Evolutionary conservation across 30 jellyfish, hydroid and myxozoan species (phyloP).

Genomic region (Aurelia sp.): DNA sequence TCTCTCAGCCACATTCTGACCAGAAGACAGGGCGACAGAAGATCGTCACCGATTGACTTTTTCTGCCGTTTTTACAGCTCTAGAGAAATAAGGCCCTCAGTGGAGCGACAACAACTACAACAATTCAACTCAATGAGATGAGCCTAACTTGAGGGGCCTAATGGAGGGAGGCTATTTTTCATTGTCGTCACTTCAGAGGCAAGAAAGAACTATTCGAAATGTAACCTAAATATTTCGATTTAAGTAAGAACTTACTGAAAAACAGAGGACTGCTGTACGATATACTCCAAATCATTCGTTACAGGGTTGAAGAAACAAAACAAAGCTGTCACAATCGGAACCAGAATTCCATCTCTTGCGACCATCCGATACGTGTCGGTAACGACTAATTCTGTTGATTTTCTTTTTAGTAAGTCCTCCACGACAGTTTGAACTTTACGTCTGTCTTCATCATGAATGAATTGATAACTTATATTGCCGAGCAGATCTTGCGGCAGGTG

Average conservation of each 20-base stretch:
- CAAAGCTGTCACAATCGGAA: conserved; percentile 56
- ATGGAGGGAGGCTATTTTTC: too few species aligned
- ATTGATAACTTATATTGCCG: conserved; percentile 55
- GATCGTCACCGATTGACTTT: too few species aligned
- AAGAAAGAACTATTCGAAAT: too few species aligned
- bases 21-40: too few species aligned
- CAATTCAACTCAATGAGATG: too few species aligned
- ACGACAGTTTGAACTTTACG: conserved; percentile 11
- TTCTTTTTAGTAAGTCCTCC: conserved; percentile 22
- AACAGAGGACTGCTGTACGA: conserved; percentile 50
- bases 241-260: conserved; percentile 9
- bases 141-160: too few species aligned
- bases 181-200: too few species aligned
- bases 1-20: too few species aligned
- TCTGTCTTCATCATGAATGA: conserved; percentile 62
- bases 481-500: conserved; percentile 84
- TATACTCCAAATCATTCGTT: conserved; percentile 58
- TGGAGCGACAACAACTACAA: too few species aligned
- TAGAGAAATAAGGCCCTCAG: too few species aligned
- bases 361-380: conserved; percentile 54
- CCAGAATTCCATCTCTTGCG: conserved; percentile 38
- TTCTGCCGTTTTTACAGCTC: too few species aligned
- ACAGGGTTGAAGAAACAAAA: conserved; percentile 59
- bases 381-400: conserved; percentile 27
- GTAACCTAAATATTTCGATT: too few species aligned